These are phyloP conservation scores for Campoplex nolae DNA, from an alignment of 2,888 invertebrate genomes.

Conservation along the genomic window DNA sequence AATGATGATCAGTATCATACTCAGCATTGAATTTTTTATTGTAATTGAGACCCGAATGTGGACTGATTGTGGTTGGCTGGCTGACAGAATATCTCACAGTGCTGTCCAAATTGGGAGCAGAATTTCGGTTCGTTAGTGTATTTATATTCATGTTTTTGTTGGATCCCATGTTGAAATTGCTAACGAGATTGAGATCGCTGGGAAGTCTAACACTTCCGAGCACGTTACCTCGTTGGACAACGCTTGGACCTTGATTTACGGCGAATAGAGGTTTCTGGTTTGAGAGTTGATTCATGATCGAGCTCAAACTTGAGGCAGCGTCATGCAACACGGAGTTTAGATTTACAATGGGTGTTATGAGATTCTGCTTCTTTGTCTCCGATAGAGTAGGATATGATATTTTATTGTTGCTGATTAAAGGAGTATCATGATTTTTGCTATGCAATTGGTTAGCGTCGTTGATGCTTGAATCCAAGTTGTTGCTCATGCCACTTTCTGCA, in stretches of 20 bases:
- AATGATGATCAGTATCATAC: constrained; percentile 47
- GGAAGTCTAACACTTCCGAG: constrained; percentile 30
- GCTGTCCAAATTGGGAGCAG: background rate
- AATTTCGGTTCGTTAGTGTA: too few species aligned
- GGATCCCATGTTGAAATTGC: constrained; percentile 51
- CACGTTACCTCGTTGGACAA: background rate
- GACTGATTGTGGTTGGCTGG: background rate
- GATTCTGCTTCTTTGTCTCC: background rate
- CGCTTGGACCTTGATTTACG: constrained; percentile 16
- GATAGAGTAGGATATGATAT: background rate
- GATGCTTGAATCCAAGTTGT: constrained; percentile 16
- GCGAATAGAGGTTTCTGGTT: constrained; percentile 23
- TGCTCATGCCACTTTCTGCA: constrained; percentile 23
- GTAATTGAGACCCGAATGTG: background rate
- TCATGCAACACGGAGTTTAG: constrained; percentile 1
- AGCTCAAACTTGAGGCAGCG: constrained; percentile 8
- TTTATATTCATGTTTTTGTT: background rate
- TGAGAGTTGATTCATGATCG: constrained; percentile 1
- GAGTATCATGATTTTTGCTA: constrained; percentile 10
- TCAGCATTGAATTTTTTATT: background rate
- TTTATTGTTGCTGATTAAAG: background rate
- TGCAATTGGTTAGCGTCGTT: background rate
- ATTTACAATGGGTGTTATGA: background rate
- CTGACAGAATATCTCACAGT: background rate
- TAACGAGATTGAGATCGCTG: constrained; percentile 55